Conservation (phyloP, 1,140 invertebrate genomes). For the Spodoptera litura region DNA sequence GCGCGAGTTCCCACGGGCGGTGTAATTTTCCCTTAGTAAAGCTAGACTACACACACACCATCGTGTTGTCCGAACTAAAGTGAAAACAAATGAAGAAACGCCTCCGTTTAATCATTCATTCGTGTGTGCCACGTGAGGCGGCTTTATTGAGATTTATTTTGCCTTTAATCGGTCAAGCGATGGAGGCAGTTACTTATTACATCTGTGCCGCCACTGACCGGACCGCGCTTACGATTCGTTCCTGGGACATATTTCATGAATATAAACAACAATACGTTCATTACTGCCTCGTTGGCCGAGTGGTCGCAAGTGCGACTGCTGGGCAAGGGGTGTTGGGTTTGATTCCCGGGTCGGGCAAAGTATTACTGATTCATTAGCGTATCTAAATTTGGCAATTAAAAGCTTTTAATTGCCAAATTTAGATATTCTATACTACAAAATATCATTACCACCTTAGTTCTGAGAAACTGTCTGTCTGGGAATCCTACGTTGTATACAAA, state of each 20-base stretch:
- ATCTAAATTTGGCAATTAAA: too few relatives aligned
- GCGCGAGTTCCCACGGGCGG: slow-evolving; percentile 71
- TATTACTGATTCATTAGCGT: too few relatives aligned
- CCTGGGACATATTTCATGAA: neutral
- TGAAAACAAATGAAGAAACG: slow-evolving; percentile 80
- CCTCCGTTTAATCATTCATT: slow-evolving; percentile 81
- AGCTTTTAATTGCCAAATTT: too few relatives aligned
- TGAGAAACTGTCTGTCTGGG: too few relatives aligned
- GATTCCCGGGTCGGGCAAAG: too few relatives aligned
- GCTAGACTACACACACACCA: slow-evolving; percentile 60
- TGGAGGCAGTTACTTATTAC: slow-evolving; percentile 42
- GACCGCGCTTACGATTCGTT: neutral
- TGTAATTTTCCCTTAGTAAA: slow-evolving; percentile 80
- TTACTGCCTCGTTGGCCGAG: too few relatives aligned
- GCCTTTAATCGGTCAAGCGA: slow-evolving; percentile 58
- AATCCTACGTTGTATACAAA: too few relatives aligned
- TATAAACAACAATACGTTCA: neutral
- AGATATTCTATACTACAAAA: too few relatives aligned
- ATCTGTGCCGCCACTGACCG: neutral
- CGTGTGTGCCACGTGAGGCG: slow-evolving; percentile 60
- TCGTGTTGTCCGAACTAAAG: slow-evolving; percentile 71
- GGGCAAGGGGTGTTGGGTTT: too few relatives aligned
- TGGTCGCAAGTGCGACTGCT: too few relatives aligned
- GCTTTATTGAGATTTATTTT: slow-evolving; percentile 80
- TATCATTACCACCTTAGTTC: too few relatives aligned